A percentile compares a stretch with the other conserved stretches of the same genome.
Evolutionary conservation across 2,113 vertebrate genomes (phyloP).

Genomic region (Pluvianellus socialis): DNA sequence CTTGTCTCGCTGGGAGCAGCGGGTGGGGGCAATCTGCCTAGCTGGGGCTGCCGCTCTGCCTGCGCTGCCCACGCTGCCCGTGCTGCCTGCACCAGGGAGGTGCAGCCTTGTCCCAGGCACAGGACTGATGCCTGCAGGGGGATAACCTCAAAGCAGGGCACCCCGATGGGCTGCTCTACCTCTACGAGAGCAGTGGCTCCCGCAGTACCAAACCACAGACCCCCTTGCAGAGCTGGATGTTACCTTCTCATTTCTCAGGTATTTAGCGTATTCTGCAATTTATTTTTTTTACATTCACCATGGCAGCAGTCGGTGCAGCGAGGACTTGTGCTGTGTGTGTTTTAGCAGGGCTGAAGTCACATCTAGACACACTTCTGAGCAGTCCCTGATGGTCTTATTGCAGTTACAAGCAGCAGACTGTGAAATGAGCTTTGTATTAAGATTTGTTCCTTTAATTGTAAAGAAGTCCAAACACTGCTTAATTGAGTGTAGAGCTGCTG

Average conservation of each 20-base stretch:
- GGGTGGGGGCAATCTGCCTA: neutral
- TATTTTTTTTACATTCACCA: neutral
- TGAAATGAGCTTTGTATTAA: neutral
- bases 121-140: neutral
- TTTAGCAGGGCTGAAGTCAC: neutral
- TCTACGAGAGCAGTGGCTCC: neutral
- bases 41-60: neutral
- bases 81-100: neutral
- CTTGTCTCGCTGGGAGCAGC: neutral
- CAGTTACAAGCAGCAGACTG: neutral
- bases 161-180: neutral
- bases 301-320: neutral
- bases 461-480: neutral
- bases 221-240: neutral
- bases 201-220: neutral
- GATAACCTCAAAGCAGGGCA: neutral
- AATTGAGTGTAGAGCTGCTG: neutral
- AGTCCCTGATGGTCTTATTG: neutral
- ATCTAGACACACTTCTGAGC: neutral
- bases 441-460: neutral
- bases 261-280: neutral
- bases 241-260: neutral
- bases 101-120: neutral
- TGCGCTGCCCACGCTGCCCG: neutral
- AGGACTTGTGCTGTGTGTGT: neutral